Percentiles rank a stretch among this genome's conserved stretches.
Evolutionary conservation across 2,797 vertebrate species (phyloP).

Genomic region (Psittacula echo): DNA sequence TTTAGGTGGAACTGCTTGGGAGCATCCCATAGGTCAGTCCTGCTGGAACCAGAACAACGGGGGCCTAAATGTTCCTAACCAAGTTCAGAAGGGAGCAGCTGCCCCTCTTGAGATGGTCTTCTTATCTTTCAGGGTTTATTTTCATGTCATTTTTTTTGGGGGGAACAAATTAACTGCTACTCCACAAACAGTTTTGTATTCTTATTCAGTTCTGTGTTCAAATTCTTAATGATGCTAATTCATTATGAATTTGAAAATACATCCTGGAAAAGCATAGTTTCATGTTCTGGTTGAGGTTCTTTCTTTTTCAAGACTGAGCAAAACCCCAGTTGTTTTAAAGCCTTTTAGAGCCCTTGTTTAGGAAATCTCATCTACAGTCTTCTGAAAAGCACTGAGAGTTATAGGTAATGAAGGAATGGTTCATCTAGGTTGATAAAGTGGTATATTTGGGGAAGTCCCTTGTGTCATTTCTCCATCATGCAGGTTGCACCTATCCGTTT

Average conservation of each 20-base stretch:
- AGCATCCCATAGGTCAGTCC: background rate
- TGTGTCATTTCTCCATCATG: accelerated
- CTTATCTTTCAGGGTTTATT: background rate
- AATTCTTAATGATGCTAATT: background rate
- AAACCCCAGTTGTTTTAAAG: accelerated
- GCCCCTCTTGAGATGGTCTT: background rate
- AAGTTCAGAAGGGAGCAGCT: background rate
- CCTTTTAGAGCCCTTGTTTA: background rate
- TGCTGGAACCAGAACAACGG: background rate
- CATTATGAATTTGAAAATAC: background rate
- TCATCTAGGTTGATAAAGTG: background rate
- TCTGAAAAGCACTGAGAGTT: background rate
- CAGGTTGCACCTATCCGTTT: background rate
- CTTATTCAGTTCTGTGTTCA: background rate
- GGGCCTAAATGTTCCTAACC: background rate
- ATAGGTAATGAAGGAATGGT: background rate
- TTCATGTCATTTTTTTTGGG: background rate
- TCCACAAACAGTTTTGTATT: background rate
- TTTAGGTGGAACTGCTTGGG: background rate
- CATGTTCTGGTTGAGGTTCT: background rate
- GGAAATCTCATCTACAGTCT: background rate
- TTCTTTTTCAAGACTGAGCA: background rate
- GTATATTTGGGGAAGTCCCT: background rate
- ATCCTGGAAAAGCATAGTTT: background rate
- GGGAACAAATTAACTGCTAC: background rate